Conservation (phyloP, 2,888 invertebrate species). For the Abscondita cerata region DNA sequence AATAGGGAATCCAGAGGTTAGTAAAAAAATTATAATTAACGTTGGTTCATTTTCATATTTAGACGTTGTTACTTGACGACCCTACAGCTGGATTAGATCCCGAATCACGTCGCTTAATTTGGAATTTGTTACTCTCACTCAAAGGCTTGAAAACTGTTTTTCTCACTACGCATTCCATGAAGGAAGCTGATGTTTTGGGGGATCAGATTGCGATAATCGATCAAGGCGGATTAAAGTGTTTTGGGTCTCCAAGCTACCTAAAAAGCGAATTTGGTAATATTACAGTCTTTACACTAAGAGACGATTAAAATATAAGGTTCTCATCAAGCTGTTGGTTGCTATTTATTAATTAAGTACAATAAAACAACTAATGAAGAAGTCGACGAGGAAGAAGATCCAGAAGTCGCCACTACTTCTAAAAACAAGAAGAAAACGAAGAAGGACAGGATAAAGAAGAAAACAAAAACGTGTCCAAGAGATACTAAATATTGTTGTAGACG, state of each 20-base stretch:
- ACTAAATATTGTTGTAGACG: constrained; percentile 47
- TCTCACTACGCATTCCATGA: constrained; percentile 94
- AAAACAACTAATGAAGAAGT: too few species aligned
- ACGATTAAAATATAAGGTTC: too few species aligned
- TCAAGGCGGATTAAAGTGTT: constrained; percentile 74
- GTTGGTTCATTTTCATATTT: constrained; percentile 37
- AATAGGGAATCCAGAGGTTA: constrained; percentile 73
- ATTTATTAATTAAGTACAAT: too few species aligned
- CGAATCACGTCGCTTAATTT: constrained; percentile 83
- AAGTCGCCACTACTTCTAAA: too few species aligned
- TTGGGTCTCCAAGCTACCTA: constrained; percentile 83
- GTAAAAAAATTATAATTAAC: not conserved
- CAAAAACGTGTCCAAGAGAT: constrained; percentile 29
- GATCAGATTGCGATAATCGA: constrained; percentile 90
- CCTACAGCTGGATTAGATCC: constrained; percentile 95
- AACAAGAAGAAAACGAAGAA: too few species aligned
- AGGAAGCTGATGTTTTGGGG: constrained; percentile 91
- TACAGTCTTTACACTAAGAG: not conserved
- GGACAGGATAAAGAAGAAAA: too few species aligned
- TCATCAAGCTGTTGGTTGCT: too few species aligned
- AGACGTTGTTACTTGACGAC: constrained; percentile 74
- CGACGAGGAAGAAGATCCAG: too few species aligned
- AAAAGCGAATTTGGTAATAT: constrained; percentile 69
- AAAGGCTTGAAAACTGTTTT: constrained; percentile 76
- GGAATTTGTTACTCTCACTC: constrained; percentile 77